Evolutionary conservation across 2,797 vertebrate genomes (phyloP).

Genomic region (Hyperoplus immaculatus): DNA sequence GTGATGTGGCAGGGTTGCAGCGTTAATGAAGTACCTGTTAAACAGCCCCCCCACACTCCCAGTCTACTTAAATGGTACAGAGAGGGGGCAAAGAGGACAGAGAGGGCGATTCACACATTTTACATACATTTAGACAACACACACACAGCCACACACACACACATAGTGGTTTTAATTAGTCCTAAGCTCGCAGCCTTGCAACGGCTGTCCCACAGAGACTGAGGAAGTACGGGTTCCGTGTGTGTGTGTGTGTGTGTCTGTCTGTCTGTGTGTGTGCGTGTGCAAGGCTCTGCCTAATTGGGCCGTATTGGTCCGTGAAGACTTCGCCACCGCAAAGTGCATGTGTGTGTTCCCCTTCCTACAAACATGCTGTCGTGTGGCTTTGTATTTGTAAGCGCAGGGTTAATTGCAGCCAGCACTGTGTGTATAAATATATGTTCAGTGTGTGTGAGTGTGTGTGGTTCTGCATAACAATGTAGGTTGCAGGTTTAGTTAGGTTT

Average conservation of each 20-base stretch:
- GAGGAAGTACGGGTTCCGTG: conserved; percentile 61
- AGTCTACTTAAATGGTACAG: conserved; percentile 83
- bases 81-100: conserved; percentile 57
- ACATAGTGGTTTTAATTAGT: conserved; percentile 86
- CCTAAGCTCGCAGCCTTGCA: conserved; percentile 82
- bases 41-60: conserved; percentile 80
- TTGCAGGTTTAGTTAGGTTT: background rate
- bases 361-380: conserved; percentile 80
- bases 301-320: conserved; percentile 81
- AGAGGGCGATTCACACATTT: conserved; percentile 68
- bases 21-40: conserved; percentile 89
- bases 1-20: conserved; percentile 82
- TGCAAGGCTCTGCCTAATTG: conserved; percentile 83
- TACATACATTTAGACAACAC: conserved; percentile 63
- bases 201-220: conserved; percentile 79
- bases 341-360: conserved; percentile 68
- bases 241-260: conserved; percentile 37
- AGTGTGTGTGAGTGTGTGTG: conserved; percentile 41
- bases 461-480: conserved; percentile 13
- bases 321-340: conserved; percentile 75
- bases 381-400: conserved; percentile 80
- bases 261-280: conserved; percentile 27
- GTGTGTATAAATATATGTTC: conserved; percentile 62
- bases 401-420: conserved; percentile 79
- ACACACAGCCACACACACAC: conserved; percentile 56